These are phyloP conservation scores for Leucoraja ocellata DNA, from an alignment of 2,797 vertebrate genomes.

Conservation along the genomic window DNA sequence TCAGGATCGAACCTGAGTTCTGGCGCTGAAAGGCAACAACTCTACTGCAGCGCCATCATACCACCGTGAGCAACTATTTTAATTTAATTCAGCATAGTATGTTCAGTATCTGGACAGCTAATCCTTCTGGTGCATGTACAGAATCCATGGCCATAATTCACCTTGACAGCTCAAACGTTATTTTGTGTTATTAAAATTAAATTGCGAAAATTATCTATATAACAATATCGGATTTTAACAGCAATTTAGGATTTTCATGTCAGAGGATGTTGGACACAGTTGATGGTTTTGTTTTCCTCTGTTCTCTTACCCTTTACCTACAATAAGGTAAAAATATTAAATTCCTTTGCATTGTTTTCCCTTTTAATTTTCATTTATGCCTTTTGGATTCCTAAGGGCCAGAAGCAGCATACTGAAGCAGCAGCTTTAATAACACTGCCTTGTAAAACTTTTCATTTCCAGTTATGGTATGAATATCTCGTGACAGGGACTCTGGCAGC, in stretches of 20 bases:
- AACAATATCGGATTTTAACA: neutral
- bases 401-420: neutral
- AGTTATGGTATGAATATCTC: slow-evolving; percentile 8
- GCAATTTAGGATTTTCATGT: neutral
- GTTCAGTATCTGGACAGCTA: neutral
- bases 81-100: neutral
- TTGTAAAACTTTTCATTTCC: slow-evolving; percentile 25
- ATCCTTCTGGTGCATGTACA: neutral
- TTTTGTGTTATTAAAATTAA: neutral
- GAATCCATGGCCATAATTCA: neutral
- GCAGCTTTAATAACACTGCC: neutral
- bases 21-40: no score
- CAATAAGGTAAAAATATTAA: neutral
- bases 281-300: neutral
- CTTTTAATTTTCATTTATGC: neutral
- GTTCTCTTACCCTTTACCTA: no score
- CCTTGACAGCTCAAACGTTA: neutral
- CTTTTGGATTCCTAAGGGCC: no score
- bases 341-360: neutral
- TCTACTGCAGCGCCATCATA: no score
- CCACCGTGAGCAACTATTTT: neutral
- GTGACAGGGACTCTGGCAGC: neutral
- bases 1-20: no score
- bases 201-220: neutral
- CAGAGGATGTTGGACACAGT: neutral